phyloP scores from a whole-genome alignment of 2,797 vertebrate genomes.

The Catostomus latipinnis region DNA sequence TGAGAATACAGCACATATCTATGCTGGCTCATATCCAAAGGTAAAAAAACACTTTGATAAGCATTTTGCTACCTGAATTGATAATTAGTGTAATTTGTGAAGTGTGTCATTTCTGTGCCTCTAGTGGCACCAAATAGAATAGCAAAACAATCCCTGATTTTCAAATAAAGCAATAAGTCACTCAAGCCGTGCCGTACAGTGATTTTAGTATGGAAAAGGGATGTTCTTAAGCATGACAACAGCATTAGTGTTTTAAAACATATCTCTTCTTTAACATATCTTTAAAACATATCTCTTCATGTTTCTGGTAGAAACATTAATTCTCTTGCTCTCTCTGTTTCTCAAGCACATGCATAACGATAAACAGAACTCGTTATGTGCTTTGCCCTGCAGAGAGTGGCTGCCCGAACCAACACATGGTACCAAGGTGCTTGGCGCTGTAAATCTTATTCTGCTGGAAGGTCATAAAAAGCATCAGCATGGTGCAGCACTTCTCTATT shows the following conservation, averaged over 20 bases:
- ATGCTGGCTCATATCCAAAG: neutral
- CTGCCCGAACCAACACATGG: slow-evolving; percentile 55
- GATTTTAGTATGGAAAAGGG: too few relatives aligned
- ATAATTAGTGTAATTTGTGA: neutral
- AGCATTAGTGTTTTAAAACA: neutral
- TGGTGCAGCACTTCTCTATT: slow-evolving; percentile 54
- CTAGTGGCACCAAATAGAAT: neutral
- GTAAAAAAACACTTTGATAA: slow-evolving; percentile 1
- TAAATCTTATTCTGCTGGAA: slow-evolving; percentile 61
- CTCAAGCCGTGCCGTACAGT: too few relatives aligned
- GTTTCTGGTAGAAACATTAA: slow-evolving; percentile 5
- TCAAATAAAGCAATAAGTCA: too few relatives aligned
- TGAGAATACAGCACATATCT: neutral
- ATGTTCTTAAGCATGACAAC: too few relatives aligned
- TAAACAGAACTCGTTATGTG: slow-evolving; percentile 37
- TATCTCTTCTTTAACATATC: neutral
- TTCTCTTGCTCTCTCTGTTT: neutral
- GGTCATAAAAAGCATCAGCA: slow-evolving; percentile 64
- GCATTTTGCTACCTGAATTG: neutral
- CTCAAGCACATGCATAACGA: slow-evolving; percentile 16
- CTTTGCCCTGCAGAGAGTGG: slow-evolving; percentile 29
- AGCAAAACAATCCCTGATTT: neutral
- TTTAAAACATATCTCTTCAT: slow-evolving; percentile 13
- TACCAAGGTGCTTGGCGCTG: slow-evolving; percentile 62
- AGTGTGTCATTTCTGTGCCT: too few relatives aligned